Evolutionary conservation across 2,113 vertebrate species (phyloP), one percentile per base, ranked within the genome.

Genomic region (Scomber japonicus): DNA sequence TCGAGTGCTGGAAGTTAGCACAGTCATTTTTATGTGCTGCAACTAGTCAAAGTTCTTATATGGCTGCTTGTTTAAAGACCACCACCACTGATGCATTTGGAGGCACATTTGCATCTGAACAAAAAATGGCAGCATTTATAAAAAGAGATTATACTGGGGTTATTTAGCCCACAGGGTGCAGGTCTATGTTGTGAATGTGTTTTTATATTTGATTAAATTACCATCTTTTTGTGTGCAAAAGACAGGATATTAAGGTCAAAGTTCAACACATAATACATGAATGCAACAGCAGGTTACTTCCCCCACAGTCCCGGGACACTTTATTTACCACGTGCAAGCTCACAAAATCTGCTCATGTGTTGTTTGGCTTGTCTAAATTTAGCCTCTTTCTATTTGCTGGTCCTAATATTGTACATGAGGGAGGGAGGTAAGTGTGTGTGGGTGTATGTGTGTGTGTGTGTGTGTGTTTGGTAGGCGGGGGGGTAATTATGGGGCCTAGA

Each of bases 241-340:
- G 44, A 59, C 69, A 64, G 68, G 75, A 76, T 85, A 85, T 89
- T 74, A 72, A 87, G 88, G 84, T 84, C 83, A 92, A 81, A 89
- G 80, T 90, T 63, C 84, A 77, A 75, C 57, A 55, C 75, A 71
- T 87, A 64, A 81, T 90, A 82, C 74, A 77, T 79, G 74, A 81
- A 63, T 65, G 35, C 65, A 79, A 50, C 77, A 80, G 82, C 71
- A 74, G 80, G 63, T 79, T 69, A 57, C 61, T 48, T 50, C 56
- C 68, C 15, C 15, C 27, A 30, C 65, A 74, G 61, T 77, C 51
- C 56, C 24, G 51, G 53, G 49, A 61, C 13, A 9, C 83, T 80
- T 73, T 87, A 59, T 84, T 87, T 85, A 66, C 13, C 50, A 16
- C 61, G 63, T 24, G 27, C 6, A 31, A 69, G 35, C 65, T 11